These are phyloP conservation scores for Arrhamphus sclerolepis DNA, from an alignment of 2,797 vertebrate genomes.

Conservation along the genomic window DNA sequence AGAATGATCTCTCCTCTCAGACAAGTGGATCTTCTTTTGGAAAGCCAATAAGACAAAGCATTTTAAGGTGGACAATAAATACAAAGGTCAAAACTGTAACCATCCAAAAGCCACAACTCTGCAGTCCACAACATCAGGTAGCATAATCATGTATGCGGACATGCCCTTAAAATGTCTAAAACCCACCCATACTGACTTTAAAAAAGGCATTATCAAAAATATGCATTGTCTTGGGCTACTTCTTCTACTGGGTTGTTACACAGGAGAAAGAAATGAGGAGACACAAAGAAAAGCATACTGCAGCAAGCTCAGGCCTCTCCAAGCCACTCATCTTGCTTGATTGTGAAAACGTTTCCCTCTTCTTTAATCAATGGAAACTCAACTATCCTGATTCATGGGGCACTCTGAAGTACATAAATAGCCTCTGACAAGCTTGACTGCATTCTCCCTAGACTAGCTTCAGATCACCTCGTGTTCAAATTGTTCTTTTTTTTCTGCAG, in stretches of 20 bases:
- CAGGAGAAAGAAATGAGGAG: slow-evolving; percentile 27
- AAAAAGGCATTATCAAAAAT: slow-evolving; percentile 2
- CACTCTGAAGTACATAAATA: slow-evolving; percentile 79
- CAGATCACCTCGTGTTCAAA: slow-evolving; percentile 25
- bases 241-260: slow-evolving; percentile 27
- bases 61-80: slow-evolving; percentile 50
- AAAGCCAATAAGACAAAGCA: slow-evolving; percentile 58
- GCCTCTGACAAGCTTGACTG: slow-evolving; percentile 74
- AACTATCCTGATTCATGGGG: slow-evolving; percentile 74
- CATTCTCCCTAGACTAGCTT: slow-evolving; percentile 30
- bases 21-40: slow-evolving; percentile 66
- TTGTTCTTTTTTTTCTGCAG: slow-evolving; percentile 34
- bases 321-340: slow-evolving; percentile 69
- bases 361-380: slow-evolving; percentile 82
- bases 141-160: not conserved
- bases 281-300: slow-evolving; percentile 37
- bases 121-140: not conserved
- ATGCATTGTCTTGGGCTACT: slow-evolving; percentile 12
- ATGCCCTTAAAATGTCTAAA: not conserved
- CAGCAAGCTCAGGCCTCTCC: slow-evolving; percentile 55
- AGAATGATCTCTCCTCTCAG: slow-evolving; percentile 68
- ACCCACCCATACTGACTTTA: slow-evolving; percentile 12
- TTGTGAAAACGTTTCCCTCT: slow-evolving; percentile 78
- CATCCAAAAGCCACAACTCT: slow-evolving; percentile 6
- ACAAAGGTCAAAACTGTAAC: slow-evolving; percentile 29